phyloP scores from a whole-genome alignment of 2,113 vertebrate genomes.

The Dicrurus megarhynchus region DNA sequence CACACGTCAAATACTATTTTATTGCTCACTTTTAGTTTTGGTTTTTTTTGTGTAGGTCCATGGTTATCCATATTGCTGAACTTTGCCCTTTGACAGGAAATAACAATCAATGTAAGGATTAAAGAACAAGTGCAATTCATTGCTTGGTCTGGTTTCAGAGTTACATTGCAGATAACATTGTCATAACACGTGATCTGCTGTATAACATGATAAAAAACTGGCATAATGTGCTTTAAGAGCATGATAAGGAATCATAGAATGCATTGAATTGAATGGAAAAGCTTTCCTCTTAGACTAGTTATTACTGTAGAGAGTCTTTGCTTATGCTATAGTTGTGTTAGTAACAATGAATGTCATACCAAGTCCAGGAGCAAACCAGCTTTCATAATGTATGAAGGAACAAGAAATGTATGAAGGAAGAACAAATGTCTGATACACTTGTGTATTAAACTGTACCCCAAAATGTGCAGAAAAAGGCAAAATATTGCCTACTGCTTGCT shows the following conservation, averaged over 20 bases:
- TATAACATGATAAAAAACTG: neutral
- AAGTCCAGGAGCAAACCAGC: neutral
- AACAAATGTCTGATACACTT: neutral
- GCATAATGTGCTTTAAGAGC: neutral
- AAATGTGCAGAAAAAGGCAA: neutral
- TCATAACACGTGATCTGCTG: neutral
- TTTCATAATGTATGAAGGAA: neutral
- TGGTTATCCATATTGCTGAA: neutral
- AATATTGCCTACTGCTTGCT: neutral
- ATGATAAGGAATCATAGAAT: neutral
- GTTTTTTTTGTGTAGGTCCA: neutral
- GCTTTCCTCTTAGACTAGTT: neutral
- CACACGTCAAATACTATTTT: neutral
- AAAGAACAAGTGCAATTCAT: neutral
- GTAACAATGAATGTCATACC: neutral
- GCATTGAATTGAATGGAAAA: neutral
- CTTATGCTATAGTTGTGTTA: neutral
- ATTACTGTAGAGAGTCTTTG: neutral
- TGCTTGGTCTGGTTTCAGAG: neutral
- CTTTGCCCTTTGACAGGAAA: neutral
- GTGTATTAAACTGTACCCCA: neutral
- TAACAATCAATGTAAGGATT: neutral
- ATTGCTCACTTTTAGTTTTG: accelerated
- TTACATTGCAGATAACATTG: neutral
- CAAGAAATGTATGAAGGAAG: neutral